Conservation (phyloP, 2,797 vertebrate species). For the Schizothorax lantsangensis region DNA sequence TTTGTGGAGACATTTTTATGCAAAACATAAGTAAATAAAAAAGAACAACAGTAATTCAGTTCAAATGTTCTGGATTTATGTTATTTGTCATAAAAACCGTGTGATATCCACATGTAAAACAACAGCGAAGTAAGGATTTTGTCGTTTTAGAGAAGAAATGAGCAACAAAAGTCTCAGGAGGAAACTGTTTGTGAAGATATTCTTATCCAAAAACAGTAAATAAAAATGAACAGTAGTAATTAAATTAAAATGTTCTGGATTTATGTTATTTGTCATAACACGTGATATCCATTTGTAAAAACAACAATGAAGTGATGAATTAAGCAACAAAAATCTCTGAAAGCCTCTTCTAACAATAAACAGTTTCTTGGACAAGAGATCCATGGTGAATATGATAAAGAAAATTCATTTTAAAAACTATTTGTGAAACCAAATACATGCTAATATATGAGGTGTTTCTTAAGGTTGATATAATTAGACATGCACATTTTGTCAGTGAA, state of each 20-base stretch:
- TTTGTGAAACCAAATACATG: neutral
- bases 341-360: conserved; percentile 41
- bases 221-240: conserved; percentile 13
- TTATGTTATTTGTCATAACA: neutral
- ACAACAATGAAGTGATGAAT: neutral
- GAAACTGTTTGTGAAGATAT: conserved; percentile 64
- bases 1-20: conserved; percentile 32
- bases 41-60: neutral
- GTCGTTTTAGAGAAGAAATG: neutral
- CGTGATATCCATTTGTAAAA: neutral
- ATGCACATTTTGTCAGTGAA: neutral
- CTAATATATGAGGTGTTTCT: neutral
- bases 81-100: neutral
- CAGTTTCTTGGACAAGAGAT: conserved; percentile 8
- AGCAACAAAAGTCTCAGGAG: conserved; percentile 44
- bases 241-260: neutral
- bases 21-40: conserved; percentile 27
- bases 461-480: neutral
- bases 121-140: neutral
- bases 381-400: conserved; percentile 28
- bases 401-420: neutral
- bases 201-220: conserved; percentile 38
- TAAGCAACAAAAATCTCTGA: conserved; percentile 17
- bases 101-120: neutral
- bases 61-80: neutral